These are phyloP conservation scores for Lasiommata megera DNA, from an alignment of 2,888 invertebrate species.

Conservation along the genomic window DNA sequence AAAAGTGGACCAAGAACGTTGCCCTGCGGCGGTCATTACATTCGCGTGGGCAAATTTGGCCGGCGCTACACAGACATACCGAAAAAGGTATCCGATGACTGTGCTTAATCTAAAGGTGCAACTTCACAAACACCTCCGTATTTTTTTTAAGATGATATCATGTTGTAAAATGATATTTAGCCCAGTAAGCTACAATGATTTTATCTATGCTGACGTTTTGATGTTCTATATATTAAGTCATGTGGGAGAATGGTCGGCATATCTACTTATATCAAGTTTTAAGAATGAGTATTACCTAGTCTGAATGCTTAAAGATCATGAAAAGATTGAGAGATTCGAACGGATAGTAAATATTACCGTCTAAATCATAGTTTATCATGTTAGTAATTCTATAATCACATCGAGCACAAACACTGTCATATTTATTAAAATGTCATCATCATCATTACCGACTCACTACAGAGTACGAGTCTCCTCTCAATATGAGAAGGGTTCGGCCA, in stretches of 20 bases:
- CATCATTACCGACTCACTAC: too few relatives aligned
- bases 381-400: too few relatives aligned
- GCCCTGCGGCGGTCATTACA: conserved; percentile 60
- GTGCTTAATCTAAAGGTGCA: conserved; percentile 33
- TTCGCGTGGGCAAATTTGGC: conserved; percentile 51
- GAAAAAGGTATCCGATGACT: conserved; percentile 64
- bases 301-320: too few relatives aligned
- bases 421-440: too few relatives aligned
- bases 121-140: conserved; percentile 9
- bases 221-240: background rate
- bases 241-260: background rate
- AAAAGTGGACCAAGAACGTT: conserved; percentile 50
- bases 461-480: too few relatives aligned
- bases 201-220: background rate
- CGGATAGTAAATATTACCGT: too few relatives aligned
- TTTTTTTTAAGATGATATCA: conserved; percentile 8
- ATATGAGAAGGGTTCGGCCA: too few relatives aligned
- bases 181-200: background rate
- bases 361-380: too few relatives aligned
- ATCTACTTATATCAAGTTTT: too few relatives aligned
- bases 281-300: too few relatives aligned
- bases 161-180: conserved; percentile 11
- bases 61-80: conserved; percentile 54
- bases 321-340: too few relatives aligned
- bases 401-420: too few relatives aligned